A percentile compares a stretch with the other conserved stretches of the same genome.
phyloP scores from a whole-genome alignment of 2,797 vertebrate genomes.

The Siniperca obscura region DNA sequence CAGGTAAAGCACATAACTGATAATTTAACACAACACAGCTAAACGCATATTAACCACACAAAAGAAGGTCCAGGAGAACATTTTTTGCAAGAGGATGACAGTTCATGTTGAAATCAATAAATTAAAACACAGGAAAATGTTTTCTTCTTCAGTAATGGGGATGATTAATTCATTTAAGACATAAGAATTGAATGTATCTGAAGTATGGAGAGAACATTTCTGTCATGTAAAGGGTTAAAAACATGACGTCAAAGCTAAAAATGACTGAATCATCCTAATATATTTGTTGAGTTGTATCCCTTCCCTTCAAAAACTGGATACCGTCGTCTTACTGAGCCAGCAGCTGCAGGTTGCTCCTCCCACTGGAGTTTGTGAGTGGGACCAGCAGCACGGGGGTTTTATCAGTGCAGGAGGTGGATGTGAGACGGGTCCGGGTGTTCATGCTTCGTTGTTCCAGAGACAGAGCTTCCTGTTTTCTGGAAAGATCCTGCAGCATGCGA shows the following conservation, averaged over 20 bases:
- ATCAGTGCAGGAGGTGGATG: background rate
- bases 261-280: background rate
- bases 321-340: constrained; percentile 50
- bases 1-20: background rate
- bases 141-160: background rate
- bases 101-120: background rate
- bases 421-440: constrained; percentile 74
- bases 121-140: background rate
- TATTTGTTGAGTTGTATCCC: background rate
- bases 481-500: constrained; percentile 80
- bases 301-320: background rate
- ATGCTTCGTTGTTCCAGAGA: constrained; percentile 82
- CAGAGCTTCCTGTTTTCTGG: constrained; percentile 81
- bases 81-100: background rate
- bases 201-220: background rate
- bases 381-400: constrained; percentile 45
- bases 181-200: background rate
- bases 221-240: background rate
- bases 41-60: background rate
- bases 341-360: constrained; percentile 78
- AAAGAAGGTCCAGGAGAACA: background rate
- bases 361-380: constrained; percentile 81
- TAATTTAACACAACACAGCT: constrained; percentile 9
- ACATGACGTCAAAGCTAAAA: background rate
- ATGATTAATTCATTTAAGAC: background rate